phyloP scores from a whole-genome alignment of 2,888 invertebrate species.

The Mythimna loreyi region DNA sequence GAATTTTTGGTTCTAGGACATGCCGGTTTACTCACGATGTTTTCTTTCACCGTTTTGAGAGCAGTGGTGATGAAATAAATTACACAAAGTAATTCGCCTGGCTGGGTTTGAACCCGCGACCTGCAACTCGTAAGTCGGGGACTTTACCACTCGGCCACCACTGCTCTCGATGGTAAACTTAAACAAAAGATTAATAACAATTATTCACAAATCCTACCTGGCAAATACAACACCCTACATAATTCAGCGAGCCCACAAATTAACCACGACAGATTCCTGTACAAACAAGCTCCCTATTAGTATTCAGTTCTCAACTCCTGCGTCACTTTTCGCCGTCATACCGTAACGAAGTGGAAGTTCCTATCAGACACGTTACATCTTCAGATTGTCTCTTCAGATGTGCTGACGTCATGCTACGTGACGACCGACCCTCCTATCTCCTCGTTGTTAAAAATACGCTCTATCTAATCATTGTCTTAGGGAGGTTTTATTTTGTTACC shows the following conservation, averaged over 20 bases:
- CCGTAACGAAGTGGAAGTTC: not conserved
- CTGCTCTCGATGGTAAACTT: too few species aligned
- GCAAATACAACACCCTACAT: not conserved
- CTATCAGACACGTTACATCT: conserved; percentile 3
- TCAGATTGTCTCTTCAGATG: conserved; percentile 12
- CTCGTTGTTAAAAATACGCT: conserved; percentile 22
- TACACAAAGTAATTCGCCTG: too few species aligned
- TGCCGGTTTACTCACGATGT: too few species aligned
- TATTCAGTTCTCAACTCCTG: conserved; percentile 23
- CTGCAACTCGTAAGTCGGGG: too few species aligned
- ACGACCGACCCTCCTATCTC: not conserved
- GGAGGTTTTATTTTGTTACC: conserved; percentile 14
- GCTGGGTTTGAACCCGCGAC: too few species aligned
- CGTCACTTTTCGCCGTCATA: conserved; percentile 23
- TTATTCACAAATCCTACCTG: not conserved
- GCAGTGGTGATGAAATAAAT: too few species aligned
- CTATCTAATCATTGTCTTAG: conserved; percentile 12
- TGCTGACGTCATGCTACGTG: conserved; percentile 46
- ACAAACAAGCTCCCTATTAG: conserved; percentile 29
- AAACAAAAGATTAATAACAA: not conserved
- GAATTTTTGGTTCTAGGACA: too few species aligned
- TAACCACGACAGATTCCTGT: not conserved
- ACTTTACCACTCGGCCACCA: too few species aligned
- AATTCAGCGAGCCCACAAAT: conserved; percentile 17
- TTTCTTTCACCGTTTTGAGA: too few species aligned